phyloP scores from a whole-genome alignment of 2,888 invertebrate species.

The Hipparchia sbordonii region DNA sequence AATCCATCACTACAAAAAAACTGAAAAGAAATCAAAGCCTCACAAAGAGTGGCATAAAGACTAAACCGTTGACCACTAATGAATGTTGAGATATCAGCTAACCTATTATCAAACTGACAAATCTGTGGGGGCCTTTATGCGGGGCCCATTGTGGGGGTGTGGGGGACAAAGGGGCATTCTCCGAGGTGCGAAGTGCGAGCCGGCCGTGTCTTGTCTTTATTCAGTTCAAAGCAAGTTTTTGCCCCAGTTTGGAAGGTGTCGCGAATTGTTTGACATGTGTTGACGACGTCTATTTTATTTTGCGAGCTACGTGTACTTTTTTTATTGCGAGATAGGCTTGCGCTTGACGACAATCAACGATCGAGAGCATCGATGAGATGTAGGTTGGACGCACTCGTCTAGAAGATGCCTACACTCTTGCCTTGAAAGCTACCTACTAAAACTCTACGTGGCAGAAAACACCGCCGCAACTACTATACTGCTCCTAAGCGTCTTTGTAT shows the following conservation, averaged over 20 bases:
- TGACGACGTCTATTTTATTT: constrained; percentile 25
- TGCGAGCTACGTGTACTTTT: too few species aligned
- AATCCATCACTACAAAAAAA: constrained; percentile 20
- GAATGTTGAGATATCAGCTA: constrained; percentile 47
- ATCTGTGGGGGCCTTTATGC: constrained; percentile 44
- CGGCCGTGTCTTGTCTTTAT: constrained; percentile 42
- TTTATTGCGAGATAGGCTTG: too few species aligned
- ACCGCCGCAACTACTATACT: too few species aligned
- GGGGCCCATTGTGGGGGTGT: constrained; percentile 40
- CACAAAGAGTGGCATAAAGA: constrained; percentile 25
- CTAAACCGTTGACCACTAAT: constrained; percentile 44
- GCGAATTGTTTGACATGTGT: constrained; percentile 42
- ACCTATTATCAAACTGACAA: constrained; percentile 47
- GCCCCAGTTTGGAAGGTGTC: constrained; percentile 47
- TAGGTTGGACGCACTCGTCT: too few species aligned
- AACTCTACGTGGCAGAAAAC: too few species aligned
- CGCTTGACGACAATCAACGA: too few species aligned
- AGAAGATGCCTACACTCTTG: too few species aligned
- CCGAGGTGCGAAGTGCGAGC: constrained; percentile 49
- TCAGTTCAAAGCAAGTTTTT: constrained; percentile 45
- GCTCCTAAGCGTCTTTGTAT: too few species aligned
- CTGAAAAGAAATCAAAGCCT: constrained; percentile 23
- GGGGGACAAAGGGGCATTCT: constrained; percentile 43
- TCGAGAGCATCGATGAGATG: too few species aligned
- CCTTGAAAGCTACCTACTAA: too few species aligned